Percentiles rank a stretch among this genome's conserved stretches.
Evolutionary conservation across 2,797 vertebrate genomes (phyloP).

Genomic region (Tapirus indicus): DNA sequence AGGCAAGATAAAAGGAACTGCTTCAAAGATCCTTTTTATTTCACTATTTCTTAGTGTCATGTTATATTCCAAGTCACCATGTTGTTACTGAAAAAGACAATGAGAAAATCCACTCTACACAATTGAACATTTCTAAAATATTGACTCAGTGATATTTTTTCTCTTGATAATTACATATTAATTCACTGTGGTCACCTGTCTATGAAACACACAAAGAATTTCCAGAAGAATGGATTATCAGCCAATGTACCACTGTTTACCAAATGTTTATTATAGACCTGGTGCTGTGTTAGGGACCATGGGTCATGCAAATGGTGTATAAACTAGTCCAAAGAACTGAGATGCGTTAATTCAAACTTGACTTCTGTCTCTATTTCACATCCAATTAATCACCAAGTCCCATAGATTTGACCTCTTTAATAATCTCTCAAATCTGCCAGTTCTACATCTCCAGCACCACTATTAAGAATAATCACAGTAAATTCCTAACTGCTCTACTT

Average conservation of each 20-base stretch:
- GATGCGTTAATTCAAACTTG: background rate
- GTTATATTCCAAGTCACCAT: constrained; percentile 76
- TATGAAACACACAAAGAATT: constrained; percentile 3
- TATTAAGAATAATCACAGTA: background rate
- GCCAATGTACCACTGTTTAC: background rate
- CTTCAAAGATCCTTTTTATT: constrained; percentile 84
- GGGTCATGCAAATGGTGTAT: background rate
- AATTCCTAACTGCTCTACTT: background rate
- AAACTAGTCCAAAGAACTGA: background rate
- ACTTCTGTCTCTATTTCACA: background rate
- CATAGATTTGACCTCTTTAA: background rate
- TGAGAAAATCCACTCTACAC: constrained; percentile 76
- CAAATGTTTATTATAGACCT: background rate
- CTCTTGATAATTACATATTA: constrained; percentile 34
- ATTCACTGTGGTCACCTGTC: background rate
- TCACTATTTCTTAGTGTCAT: constrained; percentile 81
- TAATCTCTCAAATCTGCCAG: background rate
- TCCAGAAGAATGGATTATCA: background rate
- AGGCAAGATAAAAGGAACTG: constrained; percentile 88
- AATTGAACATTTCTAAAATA: constrained; percentile 75
- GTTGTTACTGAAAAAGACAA: constrained; percentile 80
- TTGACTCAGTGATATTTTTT: constrained; percentile 10
- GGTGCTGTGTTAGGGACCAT: background rate
- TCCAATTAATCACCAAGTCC: background rate
- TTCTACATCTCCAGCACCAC: background rate